Evolutionary conservation across 2,888 invertebrate genomes (phyloP).

Genomic region (Orthonevra nobilis): DNA sequence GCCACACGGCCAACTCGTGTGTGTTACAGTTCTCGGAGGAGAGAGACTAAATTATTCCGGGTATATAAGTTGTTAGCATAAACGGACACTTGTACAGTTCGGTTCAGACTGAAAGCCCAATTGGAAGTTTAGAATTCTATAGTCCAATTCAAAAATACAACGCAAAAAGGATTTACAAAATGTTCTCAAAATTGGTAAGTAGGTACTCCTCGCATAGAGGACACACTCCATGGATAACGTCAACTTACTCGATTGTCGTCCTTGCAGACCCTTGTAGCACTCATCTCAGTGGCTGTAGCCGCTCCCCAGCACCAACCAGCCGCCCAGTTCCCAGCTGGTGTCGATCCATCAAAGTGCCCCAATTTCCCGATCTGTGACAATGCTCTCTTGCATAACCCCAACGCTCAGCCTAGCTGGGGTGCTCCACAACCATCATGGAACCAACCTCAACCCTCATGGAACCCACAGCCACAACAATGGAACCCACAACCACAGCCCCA

Average conservation of each 20-base stretch:
- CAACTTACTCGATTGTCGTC: slow-evolving; percentile 31
- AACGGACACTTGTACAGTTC: slow-evolving; percentile 77
- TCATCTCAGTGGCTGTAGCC: slow-evolving; percentile 76
- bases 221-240: slow-evolving; percentile 32
- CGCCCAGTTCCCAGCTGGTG: slow-evolving; percentile 81
- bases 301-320: slow-evolving; percentile 79
- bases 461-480: slow-evolving; percentile 71
- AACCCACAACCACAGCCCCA: slow-evolving; percentile 70
- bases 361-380: slow-evolving; percentile 82
- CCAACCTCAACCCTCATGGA: slow-evolving; percentile 72
- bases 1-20: slow-evolving; percentile 39
- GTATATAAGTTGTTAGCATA: slow-evolving; percentile 78
- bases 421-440: slow-evolving; percentile 75
- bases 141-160: slow-evolving; percentile 78
- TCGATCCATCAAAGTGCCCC: slow-evolving; percentile 81
- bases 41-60: slow-evolving; percentile 70
- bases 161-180: slow-evolving; percentile 71
- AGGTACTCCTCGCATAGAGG: not conserved
- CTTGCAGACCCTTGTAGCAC: slow-evolving; percentile 76
- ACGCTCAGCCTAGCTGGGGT: slow-evolving; percentile 77
- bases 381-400: slow-evolving; percentile 79
- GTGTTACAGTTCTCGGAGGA: slow-evolving; percentile 66
- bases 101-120: slow-evolving; percentile 78
- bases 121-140: slow-evolving; percentile 80
- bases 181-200: slow-evolving; percentile 80